Evolutionary conservation across 2,113 vertebrate genomes (phyloP).

Genomic region (Tachysurus vachellii): DNA sequence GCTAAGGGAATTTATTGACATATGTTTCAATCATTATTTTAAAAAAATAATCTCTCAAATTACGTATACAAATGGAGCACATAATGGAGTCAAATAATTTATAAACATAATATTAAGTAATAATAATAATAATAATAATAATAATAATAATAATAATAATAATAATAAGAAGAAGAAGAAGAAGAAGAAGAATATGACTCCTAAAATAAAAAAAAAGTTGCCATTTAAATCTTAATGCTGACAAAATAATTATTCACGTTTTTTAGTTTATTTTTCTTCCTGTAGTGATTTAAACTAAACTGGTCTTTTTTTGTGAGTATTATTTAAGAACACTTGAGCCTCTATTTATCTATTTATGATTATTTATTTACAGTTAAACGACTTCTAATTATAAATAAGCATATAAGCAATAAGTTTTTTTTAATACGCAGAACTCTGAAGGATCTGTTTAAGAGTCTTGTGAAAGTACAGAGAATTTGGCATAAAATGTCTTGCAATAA

Average conservation of each 20-base stretch:
- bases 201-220: not conserved
- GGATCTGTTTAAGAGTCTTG: too few species aligned
- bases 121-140: not conserved
- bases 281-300: not conserved
- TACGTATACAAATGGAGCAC: not conserved
- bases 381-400: not conserved
- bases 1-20: not conserved
- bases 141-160: not conserved
- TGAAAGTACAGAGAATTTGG: not conserved
- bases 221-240: not conserved
- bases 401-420: not conserved
- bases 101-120: not conserved
- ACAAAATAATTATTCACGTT: not conserved
- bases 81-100: not conserved
- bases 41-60: not conserved
- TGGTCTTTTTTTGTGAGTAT: not conserved
- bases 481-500: not conserved
- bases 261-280: not conserved
- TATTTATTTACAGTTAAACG: not conserved
- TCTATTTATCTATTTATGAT: not conserved
- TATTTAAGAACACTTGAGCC: not conserved
- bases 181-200: not conserved
- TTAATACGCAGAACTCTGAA: not conserved
- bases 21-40: not conserved
- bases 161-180: not conserved